Evolutionary conservation across 1,140 invertebrate genomes (phyloP), one percentile per base, ranked within the genome.

Genomic region (Condylostylus longicornis): DNA sequence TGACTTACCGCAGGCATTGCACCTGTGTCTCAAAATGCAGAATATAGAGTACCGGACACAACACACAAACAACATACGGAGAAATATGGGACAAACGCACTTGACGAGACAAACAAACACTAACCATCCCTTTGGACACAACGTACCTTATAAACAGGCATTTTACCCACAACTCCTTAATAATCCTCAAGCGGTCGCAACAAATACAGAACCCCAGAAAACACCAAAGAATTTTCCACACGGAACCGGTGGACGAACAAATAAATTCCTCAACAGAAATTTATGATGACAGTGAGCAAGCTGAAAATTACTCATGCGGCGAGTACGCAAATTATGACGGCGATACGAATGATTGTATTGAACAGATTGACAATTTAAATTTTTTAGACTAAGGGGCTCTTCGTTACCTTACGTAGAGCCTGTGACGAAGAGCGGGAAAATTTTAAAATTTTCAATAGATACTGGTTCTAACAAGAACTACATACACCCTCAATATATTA

Each of bases 351-450:
- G 20, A 9, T 17, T 32, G 25, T 18, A 7, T 18, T n/a, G 12
- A 35, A 13, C 12, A 25, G 10, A 18, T 33, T 13, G 31, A 34
- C 5, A 3, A 35, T 18, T 8, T 35, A 8, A 32, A 45, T 47
- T 45, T 45, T 45, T 44, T 46, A 44, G 42, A 34, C 23, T 45
- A 40, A 42, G 35, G 2, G 15, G 34, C 32, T 47, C 45, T 38
- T 49, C 44, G 15, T 33, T 48, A n/a, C 42, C 46, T 12, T 48
- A 48, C 18, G 37, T 49, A 5, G 42, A 41, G 28, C 28, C 36
- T 15, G 45, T 27, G 19, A 7, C 43, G 41, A 32, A 33, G 37
- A 44, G 33, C 30, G 39, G 41, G 12, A 7, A 45, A 33, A 34
- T 31, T 5, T 19, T 43, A 8, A 42, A 38, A 41, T 34, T 43